phyloP scores from a whole-genome alignment of 2,113 vertebrate genomes.

The Odocoileus hemionus region DNA sequence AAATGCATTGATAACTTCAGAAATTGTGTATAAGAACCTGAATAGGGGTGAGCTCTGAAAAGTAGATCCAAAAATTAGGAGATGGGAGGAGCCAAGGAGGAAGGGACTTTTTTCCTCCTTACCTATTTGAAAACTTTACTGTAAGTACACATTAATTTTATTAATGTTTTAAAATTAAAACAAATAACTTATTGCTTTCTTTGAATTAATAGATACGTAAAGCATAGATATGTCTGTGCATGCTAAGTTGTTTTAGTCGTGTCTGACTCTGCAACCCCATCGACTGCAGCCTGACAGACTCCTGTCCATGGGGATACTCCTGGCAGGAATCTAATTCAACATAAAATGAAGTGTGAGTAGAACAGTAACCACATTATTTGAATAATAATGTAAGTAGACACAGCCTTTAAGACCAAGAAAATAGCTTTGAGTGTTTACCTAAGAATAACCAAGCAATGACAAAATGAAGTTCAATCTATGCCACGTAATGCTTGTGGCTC shows the following conservation, averaged over 20 bases:
- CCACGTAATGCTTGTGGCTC: neutral
- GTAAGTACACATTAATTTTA: neutral
- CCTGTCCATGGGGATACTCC: neutral
- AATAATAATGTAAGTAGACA: neutral
- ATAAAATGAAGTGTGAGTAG: neutral
- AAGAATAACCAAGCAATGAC: neutral
- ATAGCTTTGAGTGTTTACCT: neutral
- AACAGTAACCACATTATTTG: neutral
- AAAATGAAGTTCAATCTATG: neutral
- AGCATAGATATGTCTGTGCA: neutral
- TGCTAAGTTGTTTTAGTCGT: neutral
- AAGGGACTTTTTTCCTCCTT: neutral
- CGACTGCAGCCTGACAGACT: neutral
- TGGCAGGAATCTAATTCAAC: neutral
- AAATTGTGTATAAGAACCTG: neutral
- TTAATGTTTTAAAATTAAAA: neutral
- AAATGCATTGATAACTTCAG: neutral
- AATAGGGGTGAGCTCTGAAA: neutral
- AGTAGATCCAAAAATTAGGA: neutral
- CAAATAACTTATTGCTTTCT: neutral
- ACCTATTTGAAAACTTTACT: neutral
- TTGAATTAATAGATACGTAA: neutral
- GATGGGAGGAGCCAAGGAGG: neutral
- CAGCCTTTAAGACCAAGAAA: neutral
- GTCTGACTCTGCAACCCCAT: neutral